These are phyloP conservation scores for Lysandra bellargus DNA, from an alignment of 2,888 invertebrate species.

Conservation along the genomic window DNA sequence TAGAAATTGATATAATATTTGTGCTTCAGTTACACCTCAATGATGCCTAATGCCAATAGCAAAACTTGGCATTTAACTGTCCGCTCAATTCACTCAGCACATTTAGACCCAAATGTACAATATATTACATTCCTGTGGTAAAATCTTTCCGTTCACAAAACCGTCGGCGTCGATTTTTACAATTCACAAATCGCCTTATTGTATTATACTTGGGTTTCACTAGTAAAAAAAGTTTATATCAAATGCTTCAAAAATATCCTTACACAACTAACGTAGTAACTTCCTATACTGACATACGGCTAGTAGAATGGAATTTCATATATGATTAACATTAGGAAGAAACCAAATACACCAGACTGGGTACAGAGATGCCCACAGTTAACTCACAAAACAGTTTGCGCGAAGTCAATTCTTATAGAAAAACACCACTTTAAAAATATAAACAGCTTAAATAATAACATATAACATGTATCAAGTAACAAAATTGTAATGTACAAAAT, in stretches of 20 bases:
- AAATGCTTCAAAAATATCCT: slow-evolving; percentile 81
- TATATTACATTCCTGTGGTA: slow-evolving; percentile 78
- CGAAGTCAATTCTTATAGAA: slow-evolving; percentile 71
- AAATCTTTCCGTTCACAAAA: slow-evolving; percentile 76
- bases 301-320: slow-evolving; percentile 71
- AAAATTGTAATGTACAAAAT: slow-evolving; percentile 79
- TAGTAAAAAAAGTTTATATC: slow-evolving; percentile 81
- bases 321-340: slow-evolving; percentile 70
- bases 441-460: slow-evolving; percentile 78
- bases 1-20: slow-evolving; percentile 54
- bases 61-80: slow-evolving; percentile 76
- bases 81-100: slow-evolving; percentile 78
- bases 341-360: slow-evolving; percentile 74
- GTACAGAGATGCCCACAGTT: slow-evolving; percentile 70
- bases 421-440: slow-evolving; percentile 72
- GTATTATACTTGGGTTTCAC: slow-evolving; percentile 66
- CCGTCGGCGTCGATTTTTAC: slow-evolving; percentile 72
- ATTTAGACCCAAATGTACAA: slow-evolving; percentile 80
- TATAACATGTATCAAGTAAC: slow-evolving; percentile 67
- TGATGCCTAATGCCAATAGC: slow-evolving; percentile 78
- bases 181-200: slow-evolving; percentile 71
- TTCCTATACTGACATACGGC: slow-evolving; percentile 68
- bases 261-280: slow-evolving; percentile 78
- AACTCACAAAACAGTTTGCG: slow-evolving; percentile 65
- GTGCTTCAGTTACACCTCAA: slow-evolving; percentile 59